Base-by-base conservation (phyloP, 2,797 vertebrate genomes). In the Chromobotia macracanthus region DNA sequence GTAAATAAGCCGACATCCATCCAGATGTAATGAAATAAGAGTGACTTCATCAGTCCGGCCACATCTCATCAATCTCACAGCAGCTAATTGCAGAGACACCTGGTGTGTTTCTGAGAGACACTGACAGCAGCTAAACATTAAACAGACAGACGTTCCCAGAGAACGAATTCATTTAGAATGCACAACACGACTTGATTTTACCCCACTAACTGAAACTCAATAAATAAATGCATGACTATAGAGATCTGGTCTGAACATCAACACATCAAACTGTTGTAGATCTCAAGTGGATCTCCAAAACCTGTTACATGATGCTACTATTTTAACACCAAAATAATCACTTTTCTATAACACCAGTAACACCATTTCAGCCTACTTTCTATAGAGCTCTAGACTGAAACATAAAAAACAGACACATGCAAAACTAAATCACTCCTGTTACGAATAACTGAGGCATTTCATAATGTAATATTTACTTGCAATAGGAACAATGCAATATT, bases 1-100 rank as follows among this genome's bases (percentile, higher is more conserved):
- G 88, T 90, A 86, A 92, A 93, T 92, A 90, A 93, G 89, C 87
- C 66, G 79, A 82, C 79, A 65, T 58, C 70, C 66, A 70, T 86
- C 81, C 81, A 86, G 85, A 80, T 84, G 83, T 78, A 78, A 81
- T 80, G 76, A 68, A 75, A 60, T 73, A 72, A 75, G 60, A 18
- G 63, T 38, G 74, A 80, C 74, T 74, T 70, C 70, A 79, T 70
- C 80, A 71, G 74, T 58, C 64, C 25, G 63, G 73, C 77, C 77
- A 63, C 69, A 83, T 68, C 83, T 80, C 77, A 81, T 86, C 85
- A 74, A 83, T 86, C 85, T 82, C 83, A 75, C 72, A 48, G 58
- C 65, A 67, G 81, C 77, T 84, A 86, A 86, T 86, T 86, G 83
- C 83, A 4, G 61, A 77, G 73, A 84, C 85, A 82, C 85, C 83